phyloP scores from a whole-genome alignment of 2,113 vertebrate genomes.

The Pelvicachromis taeniatus region DNA sequence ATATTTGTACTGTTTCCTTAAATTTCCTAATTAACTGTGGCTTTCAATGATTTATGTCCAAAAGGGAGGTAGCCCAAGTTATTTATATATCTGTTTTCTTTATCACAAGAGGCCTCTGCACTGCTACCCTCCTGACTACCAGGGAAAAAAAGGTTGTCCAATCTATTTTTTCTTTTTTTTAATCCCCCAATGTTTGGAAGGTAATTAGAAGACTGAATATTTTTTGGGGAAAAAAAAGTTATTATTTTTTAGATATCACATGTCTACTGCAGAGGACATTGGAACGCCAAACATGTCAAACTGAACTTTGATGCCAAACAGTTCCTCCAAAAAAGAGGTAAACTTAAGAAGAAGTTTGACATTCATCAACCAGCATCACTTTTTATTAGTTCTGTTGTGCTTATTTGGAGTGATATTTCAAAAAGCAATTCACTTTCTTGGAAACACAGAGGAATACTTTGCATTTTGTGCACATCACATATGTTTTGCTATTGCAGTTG shows the following conservation, averaged over 20 bases:
- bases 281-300: not conserved
- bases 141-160: not conserved
- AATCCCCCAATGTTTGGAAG: accelerated
- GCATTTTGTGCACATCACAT: too few species aligned
- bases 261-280: not conserved
- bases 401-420: too few species aligned
- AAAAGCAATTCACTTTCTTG: too few species aligned
- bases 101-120: not conserved
- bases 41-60: not conserved
- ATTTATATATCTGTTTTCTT: not conserved
- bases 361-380: not conserved
- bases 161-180: not conserved
- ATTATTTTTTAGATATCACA: not conserved
- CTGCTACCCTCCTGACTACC: not conserved
- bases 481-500: too few species aligned
- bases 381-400: too few species aligned
- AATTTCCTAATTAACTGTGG: not conserved
- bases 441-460: too few species aligned
- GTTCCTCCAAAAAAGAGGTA: too few species aligned
- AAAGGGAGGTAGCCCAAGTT: accelerated
- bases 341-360: too few species aligned
- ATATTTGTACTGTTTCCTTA: not conserved
- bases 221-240: accelerated
- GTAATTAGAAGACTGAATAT: not conserved
- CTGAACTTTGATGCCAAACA: not conserved